Evolutionary conservation across 2,113 vertebrate species (phyloP).

Genomic region (Siniperca knerii): DNA sequence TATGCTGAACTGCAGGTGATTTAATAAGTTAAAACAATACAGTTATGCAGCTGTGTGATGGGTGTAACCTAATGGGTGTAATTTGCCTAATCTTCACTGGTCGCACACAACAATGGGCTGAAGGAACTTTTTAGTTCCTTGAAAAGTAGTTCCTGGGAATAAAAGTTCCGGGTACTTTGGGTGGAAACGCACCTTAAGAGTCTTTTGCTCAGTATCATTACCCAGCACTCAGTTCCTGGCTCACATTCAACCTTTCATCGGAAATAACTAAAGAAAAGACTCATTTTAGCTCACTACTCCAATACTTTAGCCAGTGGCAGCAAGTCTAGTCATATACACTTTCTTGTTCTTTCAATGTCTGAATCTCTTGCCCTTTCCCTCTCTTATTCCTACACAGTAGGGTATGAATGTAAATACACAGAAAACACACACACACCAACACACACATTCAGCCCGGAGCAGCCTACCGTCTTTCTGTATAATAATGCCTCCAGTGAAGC

Average conservation of each 20-base stretch:
- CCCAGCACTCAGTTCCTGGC: conserved; percentile 20
- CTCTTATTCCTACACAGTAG: conserved; percentile 55
- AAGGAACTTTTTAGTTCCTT: too few relatives aligned
- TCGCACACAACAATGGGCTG: too few relatives aligned
- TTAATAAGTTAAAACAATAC: too few relatives aligned
- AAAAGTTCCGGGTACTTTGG: too few relatives aligned
- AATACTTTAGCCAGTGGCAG: conserved; percentile 29
- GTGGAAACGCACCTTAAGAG: too few relatives aligned
- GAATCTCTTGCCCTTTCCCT: conserved; percentile 56
- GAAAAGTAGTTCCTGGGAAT: too few relatives aligned
- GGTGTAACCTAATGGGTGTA: too few relatives aligned
- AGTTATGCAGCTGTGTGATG: too few relatives aligned
- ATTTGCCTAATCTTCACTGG: too few relatives aligned
- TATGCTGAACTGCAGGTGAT: too few relatives aligned
- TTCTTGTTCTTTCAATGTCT: conserved; percentile 62
- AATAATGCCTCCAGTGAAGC: conserved; percentile 67
- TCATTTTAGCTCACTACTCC: conserved; percentile 32
- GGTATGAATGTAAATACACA: conserved; percentile 71
- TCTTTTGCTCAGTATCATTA: conserved; percentile 12
- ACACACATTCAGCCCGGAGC: conserved; percentile 60
- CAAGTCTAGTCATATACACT: conserved; percentile 24
- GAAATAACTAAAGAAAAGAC: conserved; percentile 39
- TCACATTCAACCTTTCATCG: conserved; percentile 42
- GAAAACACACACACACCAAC: conserved; percentile 41
- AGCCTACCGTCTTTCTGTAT: conserved; percentile 63